phyloP scores from a whole-genome alignment of 2,888 invertebrate species.

The Dione juno region DNA sequence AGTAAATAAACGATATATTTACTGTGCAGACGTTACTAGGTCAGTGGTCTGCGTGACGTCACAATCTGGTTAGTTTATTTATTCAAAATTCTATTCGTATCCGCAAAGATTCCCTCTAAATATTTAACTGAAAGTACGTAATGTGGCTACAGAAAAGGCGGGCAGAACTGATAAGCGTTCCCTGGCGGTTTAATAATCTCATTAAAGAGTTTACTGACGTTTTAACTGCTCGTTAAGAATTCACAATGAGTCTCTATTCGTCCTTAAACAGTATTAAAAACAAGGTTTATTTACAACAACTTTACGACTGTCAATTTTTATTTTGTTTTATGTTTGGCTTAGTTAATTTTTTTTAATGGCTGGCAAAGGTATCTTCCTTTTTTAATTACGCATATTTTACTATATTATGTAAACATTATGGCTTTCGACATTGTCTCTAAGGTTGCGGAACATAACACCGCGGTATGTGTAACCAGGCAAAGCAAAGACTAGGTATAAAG shows the following conservation, averaged over 20 bases:
- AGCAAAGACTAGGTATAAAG: no score
- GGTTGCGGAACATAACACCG: no score
- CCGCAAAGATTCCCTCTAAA: conserved; percentile 42
- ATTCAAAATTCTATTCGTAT: conserved; percentile 41
- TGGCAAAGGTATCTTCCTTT: no score
- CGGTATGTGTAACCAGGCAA: no score
- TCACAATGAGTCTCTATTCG: conserved; percentile 67
- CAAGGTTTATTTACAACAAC: conserved; percentile 40
- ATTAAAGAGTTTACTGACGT: conserved; percentile 74
- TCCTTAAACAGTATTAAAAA: conserved; percentile 51
- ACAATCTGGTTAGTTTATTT: conserved; percentile 43
- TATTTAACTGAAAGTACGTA: conserved; percentile 39
- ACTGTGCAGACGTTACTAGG: conserved; percentile 39
- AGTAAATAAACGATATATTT: conserved; percentile 32
- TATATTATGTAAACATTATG: no score
- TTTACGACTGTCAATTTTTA: conserved; percentile 40
- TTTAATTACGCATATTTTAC: no score
- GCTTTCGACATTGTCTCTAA: no score
- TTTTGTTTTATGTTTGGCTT: conserved; percentile 14
- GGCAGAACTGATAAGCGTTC: conserved; percentile 51
- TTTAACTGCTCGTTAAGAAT: conserved; percentile 73
- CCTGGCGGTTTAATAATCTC: conserved; percentile 65
- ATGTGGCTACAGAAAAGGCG: conserved; percentile 35
- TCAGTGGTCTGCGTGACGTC: conserved; percentile 43
- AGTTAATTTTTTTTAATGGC: not conserved